phyloP scores from a whole-genome alignment of 2,797 vertebrate species.

The Alfaro cultratus region DNA sequence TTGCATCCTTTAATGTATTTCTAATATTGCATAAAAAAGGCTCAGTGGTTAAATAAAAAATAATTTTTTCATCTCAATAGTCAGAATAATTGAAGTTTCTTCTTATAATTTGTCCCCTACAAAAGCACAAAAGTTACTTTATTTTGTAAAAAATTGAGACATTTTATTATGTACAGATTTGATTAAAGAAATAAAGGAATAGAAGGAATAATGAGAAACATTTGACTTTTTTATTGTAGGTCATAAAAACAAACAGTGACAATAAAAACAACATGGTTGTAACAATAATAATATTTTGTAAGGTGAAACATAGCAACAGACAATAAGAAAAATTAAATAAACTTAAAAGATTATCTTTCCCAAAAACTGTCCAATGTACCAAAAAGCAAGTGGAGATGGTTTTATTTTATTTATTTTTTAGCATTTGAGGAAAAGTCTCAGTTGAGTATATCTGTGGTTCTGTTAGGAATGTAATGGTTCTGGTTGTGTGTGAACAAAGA shows the following conservation, averaged over 20 bases:
- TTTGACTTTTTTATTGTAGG: slow-evolving; percentile 81
- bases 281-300: slow-evolving; percentile 76
- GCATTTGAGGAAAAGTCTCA: slow-evolving; percentile 39
- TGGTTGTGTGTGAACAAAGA: slow-evolving; percentile 44
- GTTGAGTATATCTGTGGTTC: slow-evolving; percentile 52
- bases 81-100: not conserved
- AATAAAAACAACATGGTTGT: slow-evolving; percentile 79
- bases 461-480: slow-evolving; percentile 75
- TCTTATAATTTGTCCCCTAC: not conserved
- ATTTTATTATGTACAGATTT: not conserved
- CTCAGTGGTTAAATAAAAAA: too few species aligned
- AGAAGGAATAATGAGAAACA: slow-evolving; percentile 41
- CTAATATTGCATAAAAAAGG: too few species aligned
- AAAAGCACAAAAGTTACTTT: not conserved
- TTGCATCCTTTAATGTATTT: too few species aligned
- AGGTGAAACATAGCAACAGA: slow-evolving; percentile 73
- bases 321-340: slow-evolving; percentile 80
- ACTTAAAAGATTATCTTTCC: slow-evolving; percentile 69
- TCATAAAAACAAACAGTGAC: slow-evolving; percentile 80
- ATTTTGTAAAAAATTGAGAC: not conserved
- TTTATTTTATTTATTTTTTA: slow-evolving; percentile 28
- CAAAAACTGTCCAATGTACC: slow-evolving; percentile 54
- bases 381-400: slow-evolving; percentile 55
- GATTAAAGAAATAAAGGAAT: not conserved
- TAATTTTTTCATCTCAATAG: too few species aligned